phyloP scores from a whole-genome alignment of 2,113 vertebrate genomes.

The Vimba vimba region DNA sequence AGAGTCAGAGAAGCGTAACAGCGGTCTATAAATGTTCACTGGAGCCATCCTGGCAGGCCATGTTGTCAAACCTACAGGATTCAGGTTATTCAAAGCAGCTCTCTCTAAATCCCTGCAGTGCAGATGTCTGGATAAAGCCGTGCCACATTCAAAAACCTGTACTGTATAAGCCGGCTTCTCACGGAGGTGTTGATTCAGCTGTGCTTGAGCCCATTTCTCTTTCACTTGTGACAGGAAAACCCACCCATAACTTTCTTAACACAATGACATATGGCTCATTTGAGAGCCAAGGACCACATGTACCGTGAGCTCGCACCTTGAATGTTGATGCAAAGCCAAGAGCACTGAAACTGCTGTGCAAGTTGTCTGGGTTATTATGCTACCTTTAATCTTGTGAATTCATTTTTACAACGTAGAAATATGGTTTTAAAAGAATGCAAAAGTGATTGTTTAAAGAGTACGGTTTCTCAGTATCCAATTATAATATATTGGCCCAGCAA shows the following conservation, averaged over 20 bases:
- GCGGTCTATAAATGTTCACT: conserved; percentile 12
- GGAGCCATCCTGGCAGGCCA: background rate
- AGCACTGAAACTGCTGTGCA: conserved; percentile 6
- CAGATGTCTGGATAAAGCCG: conserved; percentile 28
- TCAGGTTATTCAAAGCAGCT: background rate
- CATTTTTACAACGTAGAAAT: conserved; percentile 8
- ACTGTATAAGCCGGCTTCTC: background rate
- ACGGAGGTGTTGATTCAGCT: conserved; percentile 59
- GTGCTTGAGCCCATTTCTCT: conserved; percentile 29
- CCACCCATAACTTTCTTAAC: conserved; percentile 13
- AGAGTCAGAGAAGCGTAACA: background rate
- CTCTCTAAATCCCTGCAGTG: background rate
- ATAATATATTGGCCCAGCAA: background rate
- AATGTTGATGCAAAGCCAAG: conserved; percentile 27
- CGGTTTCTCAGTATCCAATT: background rate
- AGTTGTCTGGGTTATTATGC: background rate
- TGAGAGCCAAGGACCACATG: conserved; percentile 44
- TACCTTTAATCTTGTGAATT: conserved; percentile 15
- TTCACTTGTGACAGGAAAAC: conserved; percentile 43
- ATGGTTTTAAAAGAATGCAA: background rate
- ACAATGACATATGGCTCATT: conserved; percentile 27
- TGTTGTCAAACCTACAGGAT: conserved; percentile 1
- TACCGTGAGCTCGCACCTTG: conserved; percentile 15
- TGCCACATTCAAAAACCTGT: conserved; percentile 17
- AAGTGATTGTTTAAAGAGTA: background rate